Percentiles rank a stretch among this genome's conserved stretches.
Evolutionary conservation across 2,888 invertebrate genomes (phyloP).

Genomic region (Scaptodrosophila latifasciaeformis): DNA sequence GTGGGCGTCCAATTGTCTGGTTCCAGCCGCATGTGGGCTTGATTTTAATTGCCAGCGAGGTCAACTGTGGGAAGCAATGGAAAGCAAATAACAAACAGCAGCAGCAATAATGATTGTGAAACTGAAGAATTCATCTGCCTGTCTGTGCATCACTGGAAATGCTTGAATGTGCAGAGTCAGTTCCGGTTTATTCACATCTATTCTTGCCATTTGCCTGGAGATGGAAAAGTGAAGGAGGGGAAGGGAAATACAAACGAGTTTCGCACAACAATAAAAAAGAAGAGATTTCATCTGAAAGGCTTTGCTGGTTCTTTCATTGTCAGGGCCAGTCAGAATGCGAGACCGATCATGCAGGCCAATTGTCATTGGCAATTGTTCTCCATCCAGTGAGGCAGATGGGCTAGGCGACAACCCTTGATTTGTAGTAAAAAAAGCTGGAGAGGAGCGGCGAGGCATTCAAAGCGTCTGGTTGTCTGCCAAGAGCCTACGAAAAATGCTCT

Average conservation of each 20-base stretch:
- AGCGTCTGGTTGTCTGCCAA: too few species aligned
- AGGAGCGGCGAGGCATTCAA: too few species aligned
- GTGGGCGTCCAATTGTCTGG: too few species aligned
- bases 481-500: too few species aligned
- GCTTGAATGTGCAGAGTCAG: constrained; percentile 20
- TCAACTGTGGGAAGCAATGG: too few species aligned
- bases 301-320: constrained; percentile 40
- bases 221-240: constrained; percentile 24
- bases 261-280: constrained; percentile 1
- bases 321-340: constrained; percentile 45
- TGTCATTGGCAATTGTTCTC: neutral
- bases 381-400: too few species aligned
- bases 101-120: too few species aligned
- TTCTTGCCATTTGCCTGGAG: constrained; percentile 35
- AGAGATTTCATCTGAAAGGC: constrained; percentile 1
- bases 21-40: too few species aligned
- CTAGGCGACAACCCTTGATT: constrained; percentile 61
- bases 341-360: constrained; percentile 27
- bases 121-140: too few species aligned
- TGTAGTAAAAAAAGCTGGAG: neutral
- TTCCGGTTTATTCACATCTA: constrained; percentile 55
- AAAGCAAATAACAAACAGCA: too few species aligned
- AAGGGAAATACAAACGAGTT: constrained; percentile 39
- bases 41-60: constrained; percentile 1
- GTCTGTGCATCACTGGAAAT: neutral